Evolutionary conservation across 2,113 vertebrate species (phyloP).

Genomic region (Malurus alboscapulatus): DNA sequence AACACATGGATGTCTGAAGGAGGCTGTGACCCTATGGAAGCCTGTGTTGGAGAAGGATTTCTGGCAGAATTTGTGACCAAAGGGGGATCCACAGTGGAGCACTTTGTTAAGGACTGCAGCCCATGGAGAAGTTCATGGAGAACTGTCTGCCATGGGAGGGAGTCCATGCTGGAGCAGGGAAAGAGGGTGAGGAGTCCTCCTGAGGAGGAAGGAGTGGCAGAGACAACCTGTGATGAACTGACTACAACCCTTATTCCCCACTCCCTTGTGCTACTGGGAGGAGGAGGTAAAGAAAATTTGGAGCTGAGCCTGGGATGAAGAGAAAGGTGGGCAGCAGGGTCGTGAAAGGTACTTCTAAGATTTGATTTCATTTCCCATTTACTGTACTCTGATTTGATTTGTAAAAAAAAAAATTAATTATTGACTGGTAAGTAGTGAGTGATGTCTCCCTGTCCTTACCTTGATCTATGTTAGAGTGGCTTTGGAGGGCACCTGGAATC

Average conservation of each 20-base stretch:
- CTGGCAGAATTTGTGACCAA: not conserved
- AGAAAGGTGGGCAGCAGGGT: not conserved
- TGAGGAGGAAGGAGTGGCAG: not conserved
- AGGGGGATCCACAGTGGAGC: too few relatives aligned
- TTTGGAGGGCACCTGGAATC: not conserved
- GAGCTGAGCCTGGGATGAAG: not conserved
- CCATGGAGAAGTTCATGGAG: not conserved
- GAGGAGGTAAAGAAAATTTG: not conserved
- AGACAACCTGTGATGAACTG: not conserved
- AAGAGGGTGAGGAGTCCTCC: not conserved
- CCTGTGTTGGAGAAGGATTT: not conserved
- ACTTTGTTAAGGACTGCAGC: not conserved
- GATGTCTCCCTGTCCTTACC: not conserved
- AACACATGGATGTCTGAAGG: fast-evolving
- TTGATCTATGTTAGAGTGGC: not conserved
- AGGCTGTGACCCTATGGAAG: not conserved
- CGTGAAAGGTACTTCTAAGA: not conserved
- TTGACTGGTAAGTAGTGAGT: not conserved
- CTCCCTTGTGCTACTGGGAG: not conserved
- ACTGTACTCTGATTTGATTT: not conserved
- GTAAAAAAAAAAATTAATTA: not conserved
- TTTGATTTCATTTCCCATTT: not conserved
- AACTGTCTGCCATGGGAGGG: not conserved
- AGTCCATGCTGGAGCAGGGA: not conserved
- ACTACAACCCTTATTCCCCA: not conserved